Evolutionary conservation across 2,113 vertebrate genomes (phyloP).

Genomic region (Platysternon megacephalum): DNA sequence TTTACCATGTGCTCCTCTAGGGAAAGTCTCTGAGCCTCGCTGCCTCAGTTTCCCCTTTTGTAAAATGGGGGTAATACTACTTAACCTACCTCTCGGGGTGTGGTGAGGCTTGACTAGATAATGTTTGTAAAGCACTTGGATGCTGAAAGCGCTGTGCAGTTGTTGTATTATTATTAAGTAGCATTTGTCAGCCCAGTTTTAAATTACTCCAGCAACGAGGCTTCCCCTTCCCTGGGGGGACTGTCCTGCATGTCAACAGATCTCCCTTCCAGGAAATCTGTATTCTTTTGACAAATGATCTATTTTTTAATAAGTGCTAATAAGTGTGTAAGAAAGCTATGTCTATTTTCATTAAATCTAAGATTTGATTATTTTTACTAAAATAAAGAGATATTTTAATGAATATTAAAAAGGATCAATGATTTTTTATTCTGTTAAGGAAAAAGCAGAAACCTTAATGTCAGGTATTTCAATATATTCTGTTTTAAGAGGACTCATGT

Average conservation of each 20-base stretch:
- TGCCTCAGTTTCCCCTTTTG: background rate
- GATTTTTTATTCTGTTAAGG: background rate
- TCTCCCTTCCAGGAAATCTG: accelerated
- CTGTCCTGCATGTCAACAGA: accelerated
- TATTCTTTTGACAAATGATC: background rate
- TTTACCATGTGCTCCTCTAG: background rate
- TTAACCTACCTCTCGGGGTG: background rate
- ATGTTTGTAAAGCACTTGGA: accelerated
- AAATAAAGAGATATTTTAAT: background rate
- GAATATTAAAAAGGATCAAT: accelerated
- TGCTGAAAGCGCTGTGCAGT: accelerated
- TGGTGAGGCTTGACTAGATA: background rate
- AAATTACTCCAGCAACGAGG: accelerated
- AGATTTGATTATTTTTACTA: background rate
- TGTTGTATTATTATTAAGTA: background rate
- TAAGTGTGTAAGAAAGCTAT: background rate
- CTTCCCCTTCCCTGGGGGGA: background rate
- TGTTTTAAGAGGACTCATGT: background rate
- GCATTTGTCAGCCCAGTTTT: accelerated
- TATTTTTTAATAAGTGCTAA: background rate
- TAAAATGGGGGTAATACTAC: background rate
- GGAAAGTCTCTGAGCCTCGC: accelerated
- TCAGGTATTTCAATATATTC: accelerated
- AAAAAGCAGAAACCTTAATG: accelerated
- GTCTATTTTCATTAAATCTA: background rate